Base-by-base conservation (phyloP, 2,888 invertebrate species). In the Aspidiotus rigidus region DNA sequence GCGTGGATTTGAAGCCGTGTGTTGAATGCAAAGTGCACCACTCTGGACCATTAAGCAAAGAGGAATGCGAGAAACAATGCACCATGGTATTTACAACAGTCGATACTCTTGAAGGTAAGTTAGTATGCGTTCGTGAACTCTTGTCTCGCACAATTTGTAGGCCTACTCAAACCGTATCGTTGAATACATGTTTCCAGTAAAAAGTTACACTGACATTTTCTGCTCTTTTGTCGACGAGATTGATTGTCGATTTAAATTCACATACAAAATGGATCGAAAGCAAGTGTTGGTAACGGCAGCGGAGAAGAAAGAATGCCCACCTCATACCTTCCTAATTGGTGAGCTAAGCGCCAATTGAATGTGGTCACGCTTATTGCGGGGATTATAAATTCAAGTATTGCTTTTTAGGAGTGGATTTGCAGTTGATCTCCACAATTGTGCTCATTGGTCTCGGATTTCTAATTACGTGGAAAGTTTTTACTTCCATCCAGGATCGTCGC, bases 401-500 rank as follows among this genome's bases (percentile, higher is more conserved):
- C 40, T 7, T 28, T 70, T 64, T 75, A 88, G 85, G 90, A 85
- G 95, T 99, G 75, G 91, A 98, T 7, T 80, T 98, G 73, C 96
- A 93, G 42, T 95, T 99, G 67, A 96, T 99, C 74, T 93, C 91
- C 0, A 96, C 95, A 8, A 96, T 99, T 73, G 95, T 99, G 10
- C 82, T 97, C 64, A 88, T 98, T 72, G 99, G 99, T 6, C 81
- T 99, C 75, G 90, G 95, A 49, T 82, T 97, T 64, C 82, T 99
- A 54, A 82, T 98, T 75, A 82, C 98, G 73, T 99, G 99, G 99
- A 99, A 99, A 81, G 82, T 98, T 75, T 83, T 96, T 69, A 98
- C 98, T 41, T 93, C 95, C 55, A 93, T 99, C 74, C 96, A 97
- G 77, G 99, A 99, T 80, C 83, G 95, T 70, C 82, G 97, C 73